Percentiles rank a stretch among this genome's conserved stretches.
These are phyloP conservation scores for Cyclopterus lumpus DNA, from an alignment of 2,797 vertebrate species.

Conservation along the genomic window DNA sequence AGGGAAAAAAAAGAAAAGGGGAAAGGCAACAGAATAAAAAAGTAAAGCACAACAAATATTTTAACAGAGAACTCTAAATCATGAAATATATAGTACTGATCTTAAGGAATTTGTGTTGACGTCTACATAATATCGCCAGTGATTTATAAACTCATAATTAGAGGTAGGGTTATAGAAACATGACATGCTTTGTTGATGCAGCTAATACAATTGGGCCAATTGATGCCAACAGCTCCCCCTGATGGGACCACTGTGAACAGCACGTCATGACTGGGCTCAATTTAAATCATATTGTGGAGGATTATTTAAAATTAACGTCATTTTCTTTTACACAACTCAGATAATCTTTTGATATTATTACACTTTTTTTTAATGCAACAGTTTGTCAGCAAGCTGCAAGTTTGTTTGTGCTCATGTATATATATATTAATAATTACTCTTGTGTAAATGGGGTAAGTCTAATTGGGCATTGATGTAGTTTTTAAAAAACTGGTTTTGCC, in stretches of 20 bases:
- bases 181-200: constrained; percentile 57
- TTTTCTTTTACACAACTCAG: neutral
- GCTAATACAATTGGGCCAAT: constrained; percentile 45
- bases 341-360: neutral
- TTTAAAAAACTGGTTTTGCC: neutral
- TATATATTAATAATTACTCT: neutral
- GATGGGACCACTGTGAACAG: constrained; percentile 41
- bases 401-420: constrained; percentile 5
- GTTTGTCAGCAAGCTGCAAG: neutral
- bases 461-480: neutral
- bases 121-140: constrained; percentile 58
- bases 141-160: constrained; percentile 49
- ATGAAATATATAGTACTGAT: constrained; percentile 49
- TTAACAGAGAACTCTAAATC: constrained; percentile 57
- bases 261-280: constrained; percentile 26
- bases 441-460: neutral
- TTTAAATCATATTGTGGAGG: constrained; percentile 18
- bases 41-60: constrained; percentile 67
- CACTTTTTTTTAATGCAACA: neutral
- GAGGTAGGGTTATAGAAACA: constrained; percentile 72
- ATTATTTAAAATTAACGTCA: neutral
- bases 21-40: constrained; percentile 64
- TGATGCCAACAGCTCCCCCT: constrained; percentile 55
- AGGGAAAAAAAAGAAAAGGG: neutral
- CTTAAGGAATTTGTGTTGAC: constrained; percentile 40